Evolutionary conservation across 1,140 invertebrate genomes (phyloP).

Genomic region (Gonatopus flavifemur): DNA sequence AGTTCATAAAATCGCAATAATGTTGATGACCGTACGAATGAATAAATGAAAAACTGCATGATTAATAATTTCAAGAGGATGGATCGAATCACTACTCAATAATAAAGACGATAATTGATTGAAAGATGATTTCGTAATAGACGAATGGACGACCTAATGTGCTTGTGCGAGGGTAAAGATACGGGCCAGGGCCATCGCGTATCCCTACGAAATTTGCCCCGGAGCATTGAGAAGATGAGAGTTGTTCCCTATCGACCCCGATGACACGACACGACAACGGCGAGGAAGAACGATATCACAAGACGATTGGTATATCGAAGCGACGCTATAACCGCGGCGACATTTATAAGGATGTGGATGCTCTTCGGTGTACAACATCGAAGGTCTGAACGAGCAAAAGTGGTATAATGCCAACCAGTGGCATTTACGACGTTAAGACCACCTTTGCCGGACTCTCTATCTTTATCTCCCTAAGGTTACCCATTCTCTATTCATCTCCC

Average conservation of each 20-base stretch:
- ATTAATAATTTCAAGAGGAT: no score
- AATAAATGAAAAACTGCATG: no score
- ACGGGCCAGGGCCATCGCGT: slow-evolving; percentile 44
- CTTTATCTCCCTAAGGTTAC: slow-evolving; percentile 19
- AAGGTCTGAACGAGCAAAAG: slow-evolving; percentile 48
- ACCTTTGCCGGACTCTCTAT: slow-evolving; percentile 43
- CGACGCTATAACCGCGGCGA: slow-evolving; percentile 34
- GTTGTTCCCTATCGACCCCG: no score
- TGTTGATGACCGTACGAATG: no score
- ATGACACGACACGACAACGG: slow-evolving; percentile 16
- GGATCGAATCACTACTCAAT: no score
- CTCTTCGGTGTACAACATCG: slow-evolving; percentile 42
- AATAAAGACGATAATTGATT: no score
- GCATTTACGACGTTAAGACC: slow-evolving; percentile 54
- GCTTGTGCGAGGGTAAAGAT: slow-evolving; percentile 42
- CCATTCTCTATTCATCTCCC: slow-evolving; percentile 15
- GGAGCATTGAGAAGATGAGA: no score
- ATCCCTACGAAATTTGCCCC: slow-evolving; percentile 31
- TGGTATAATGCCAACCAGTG: slow-evolving; percentile 57
- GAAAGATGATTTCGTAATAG: no score
- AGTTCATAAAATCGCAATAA: no score
- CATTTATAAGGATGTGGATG: slow-evolving; percentile 34
- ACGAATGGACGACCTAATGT: no score
- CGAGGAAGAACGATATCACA: slow-evolving; percentile 37
- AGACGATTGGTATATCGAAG: slow-evolving; percentile 36